Conservation (phyloP, 2,888 invertebrate genomes). For the Aspidiotus rigidus region DNA sequence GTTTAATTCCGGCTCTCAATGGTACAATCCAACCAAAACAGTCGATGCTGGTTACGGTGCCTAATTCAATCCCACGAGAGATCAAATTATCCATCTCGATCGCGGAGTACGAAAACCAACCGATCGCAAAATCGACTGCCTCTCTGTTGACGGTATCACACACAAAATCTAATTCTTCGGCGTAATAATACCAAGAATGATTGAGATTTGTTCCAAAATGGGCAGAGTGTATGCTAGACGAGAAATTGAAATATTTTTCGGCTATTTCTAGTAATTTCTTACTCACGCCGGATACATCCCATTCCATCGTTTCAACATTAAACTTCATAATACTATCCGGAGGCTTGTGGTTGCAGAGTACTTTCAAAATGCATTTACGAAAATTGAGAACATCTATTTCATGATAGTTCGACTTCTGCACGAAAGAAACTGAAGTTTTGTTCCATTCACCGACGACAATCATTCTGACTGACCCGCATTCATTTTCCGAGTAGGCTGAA, state of each 20-base stretch:
- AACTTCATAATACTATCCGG: slow-evolving; percentile 36
- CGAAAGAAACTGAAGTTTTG: slow-evolving; percentile 21
- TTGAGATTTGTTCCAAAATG: slow-evolving; percentile 4
- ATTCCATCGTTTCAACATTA: slow-evolving; percentile 1
- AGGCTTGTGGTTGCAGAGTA: slow-evolving; percentile 36
- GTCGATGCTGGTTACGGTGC: slow-evolving; percentile 35
- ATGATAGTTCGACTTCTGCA: slow-evolving; percentile 35
- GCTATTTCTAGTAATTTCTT: slow-evolving; percentile 35
- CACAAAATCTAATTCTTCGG: slow-evolving; percentile 32
- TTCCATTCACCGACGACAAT: slow-evolving; percentile 37
- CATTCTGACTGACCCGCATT: slow-evolving; percentile 38
- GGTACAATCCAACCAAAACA: slow-evolving; percentile 37
- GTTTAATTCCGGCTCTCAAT: slow-evolving; percentile 35
- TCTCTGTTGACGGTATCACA: slow-evolving; percentile 22
- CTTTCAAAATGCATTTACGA: slow-evolving; percentile 36
- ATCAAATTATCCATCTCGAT: slow-evolving; percentile 19
- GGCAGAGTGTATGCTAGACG: slow-evolving; percentile 33
- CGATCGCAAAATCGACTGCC: slow-evolving; percentile 35
- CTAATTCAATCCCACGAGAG: slow-evolving; percentile 23
- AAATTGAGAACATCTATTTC: slow-evolving; percentile 37
- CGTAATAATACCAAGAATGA: slow-evolving; percentile 35
- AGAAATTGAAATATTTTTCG: slow-evolving; percentile 37
- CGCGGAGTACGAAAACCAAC: slow-evolving; percentile 36
- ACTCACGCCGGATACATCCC: slow-evolving; percentile 34
- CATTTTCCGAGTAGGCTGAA: slow-evolving; percentile 37